Base-by-base conservation (phyloP, 2,888 invertebrate species). In the Argynnis bischoffii region DNA sequence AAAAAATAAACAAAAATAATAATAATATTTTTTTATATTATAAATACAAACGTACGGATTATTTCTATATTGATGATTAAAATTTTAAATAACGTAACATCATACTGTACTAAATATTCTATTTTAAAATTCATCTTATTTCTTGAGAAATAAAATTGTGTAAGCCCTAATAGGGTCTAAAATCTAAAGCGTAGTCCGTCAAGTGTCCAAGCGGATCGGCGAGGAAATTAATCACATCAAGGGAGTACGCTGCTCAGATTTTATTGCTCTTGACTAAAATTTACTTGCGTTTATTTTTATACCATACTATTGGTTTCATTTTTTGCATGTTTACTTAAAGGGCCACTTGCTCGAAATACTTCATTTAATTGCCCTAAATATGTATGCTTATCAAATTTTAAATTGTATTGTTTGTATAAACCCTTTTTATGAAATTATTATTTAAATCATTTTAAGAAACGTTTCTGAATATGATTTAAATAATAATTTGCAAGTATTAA, bases 141-240 rank as follows among this genome's bases (percentile, higher is more conserved):
- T 41, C 21, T 18, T 3, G 14, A 26, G 11, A 41, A 41, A 41
- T 41, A 41, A 41, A 8, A n/a, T 26, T 48, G 47, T 46, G 51
- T 15, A 16, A 69, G 50, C 68, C 68, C 71, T 70, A 70, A 6
- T 69, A 66, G 26, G 26, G 26, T 26, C 26, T 26, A 26, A 26
- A 26, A 26, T 26, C 56, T 63, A 67, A 74, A 69, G 71, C 66
- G 66, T 65, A 72, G 74, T 73, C 77, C 75, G 71, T 74, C 72
- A 78, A 73, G 74, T 78, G 76, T 75, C 77, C 70, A 70, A 68
- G 67, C 69, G 68, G 68, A 74, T 74, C 69, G 70, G 56, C 69
- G 65, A 69, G 72, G 74, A 72, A 70, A 77, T 77, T 74, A 76
- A 77, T 75, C 76, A 77, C 72, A 57, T 65, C 46, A 67, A 63